Conservation (phyloP, 2,888 invertebrate species). For the Lamellibrachia columna region DNA sequence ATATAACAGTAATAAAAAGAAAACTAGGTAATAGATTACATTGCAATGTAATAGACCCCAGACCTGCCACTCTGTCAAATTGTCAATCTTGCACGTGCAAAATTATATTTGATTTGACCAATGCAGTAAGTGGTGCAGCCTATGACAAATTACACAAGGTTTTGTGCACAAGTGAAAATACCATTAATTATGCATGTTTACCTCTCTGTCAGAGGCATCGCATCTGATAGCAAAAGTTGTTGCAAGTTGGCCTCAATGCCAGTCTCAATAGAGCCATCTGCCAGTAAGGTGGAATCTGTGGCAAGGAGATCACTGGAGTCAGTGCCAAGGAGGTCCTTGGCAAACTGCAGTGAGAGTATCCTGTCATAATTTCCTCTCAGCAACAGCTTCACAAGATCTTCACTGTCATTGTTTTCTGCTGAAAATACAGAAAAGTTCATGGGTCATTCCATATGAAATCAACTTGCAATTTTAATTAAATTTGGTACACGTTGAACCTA, state of each 20-base stretch:
- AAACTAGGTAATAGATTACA: too few species aligned
- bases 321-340: constrained; percentile 5
- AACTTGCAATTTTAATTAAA: too few species aligned
- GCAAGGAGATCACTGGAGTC: background rate
- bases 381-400: background rate
- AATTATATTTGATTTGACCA: background rate
- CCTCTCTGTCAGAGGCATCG: background rate
- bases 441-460: too few species aligned
- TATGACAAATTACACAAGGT: background rate
- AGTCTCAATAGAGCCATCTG: background rate
- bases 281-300: background rate
- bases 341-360: background rate
- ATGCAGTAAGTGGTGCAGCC: background rate
- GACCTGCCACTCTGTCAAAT: too few species aligned
- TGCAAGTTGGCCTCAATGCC: background rate
- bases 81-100: too few species aligned
- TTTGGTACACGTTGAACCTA: too few species aligned
- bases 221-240: background rate
- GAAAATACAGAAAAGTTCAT: constrained; percentile 7
- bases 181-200: background rate
- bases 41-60: too few species aligned
- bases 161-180: background rate
- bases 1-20: too few species aligned
- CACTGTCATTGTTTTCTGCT: background rate
- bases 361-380: constrained; percentile 8